Evolutionary conservation across 1,140 invertebrate species (phyloP).

Genomic region (Dendrolimus punctatus): DNA sequence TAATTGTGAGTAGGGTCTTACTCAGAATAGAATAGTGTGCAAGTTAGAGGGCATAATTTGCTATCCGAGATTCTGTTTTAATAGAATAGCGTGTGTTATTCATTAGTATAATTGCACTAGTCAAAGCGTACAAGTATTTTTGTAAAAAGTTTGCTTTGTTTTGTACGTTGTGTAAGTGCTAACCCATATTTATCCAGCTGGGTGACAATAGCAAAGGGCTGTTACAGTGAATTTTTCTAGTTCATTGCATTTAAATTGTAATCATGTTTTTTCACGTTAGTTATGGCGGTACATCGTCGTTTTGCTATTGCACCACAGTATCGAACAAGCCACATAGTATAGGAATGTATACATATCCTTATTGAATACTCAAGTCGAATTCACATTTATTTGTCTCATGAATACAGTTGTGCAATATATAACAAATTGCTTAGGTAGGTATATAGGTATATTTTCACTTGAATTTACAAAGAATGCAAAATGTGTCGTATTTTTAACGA

Average conservation of each 20-base stretch:
- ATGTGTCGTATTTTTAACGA: slow-evolving; percentile 68
- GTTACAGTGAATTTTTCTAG: slow-evolving; percentile 25
- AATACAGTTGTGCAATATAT: slow-evolving; percentile 68
- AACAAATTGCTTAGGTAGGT: slow-evolving; percentile 68
- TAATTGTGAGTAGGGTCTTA: no score
- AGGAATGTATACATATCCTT: slow-evolving; percentile 68
- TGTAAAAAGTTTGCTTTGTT: slow-evolving; percentile 50
- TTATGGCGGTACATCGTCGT: slow-evolving; percentile 14
- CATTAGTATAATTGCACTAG: no score
- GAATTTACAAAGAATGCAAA: slow-evolving; percentile 66
- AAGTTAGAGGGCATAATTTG: no score
- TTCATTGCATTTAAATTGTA: slow-evolving; percentile 63
- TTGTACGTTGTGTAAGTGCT: slow-evolving; percentile 58
- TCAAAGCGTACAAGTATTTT: no score
- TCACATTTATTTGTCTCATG: slow-evolving; percentile 53
- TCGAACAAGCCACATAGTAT: slow-evolving; percentile 55
- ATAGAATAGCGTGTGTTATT: no score
- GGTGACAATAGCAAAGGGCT: slow-evolving; percentile 52
- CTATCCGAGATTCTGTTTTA: no score
- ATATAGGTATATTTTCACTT: slow-evolving; percentile 66
- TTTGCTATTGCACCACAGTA: slow-evolving; percentile 58
- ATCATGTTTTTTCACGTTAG: slow-evolving; percentile 45
- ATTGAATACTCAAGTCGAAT: slow-evolving; percentile 65
- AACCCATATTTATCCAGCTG: slow-evolving; percentile 43
- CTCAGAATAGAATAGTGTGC: no score